Evolutionary conservation across 2,888 invertebrate species (phyloP), one percentile per base, ranked within the genome.

Genomic region (Patella pellucida): DNA sequence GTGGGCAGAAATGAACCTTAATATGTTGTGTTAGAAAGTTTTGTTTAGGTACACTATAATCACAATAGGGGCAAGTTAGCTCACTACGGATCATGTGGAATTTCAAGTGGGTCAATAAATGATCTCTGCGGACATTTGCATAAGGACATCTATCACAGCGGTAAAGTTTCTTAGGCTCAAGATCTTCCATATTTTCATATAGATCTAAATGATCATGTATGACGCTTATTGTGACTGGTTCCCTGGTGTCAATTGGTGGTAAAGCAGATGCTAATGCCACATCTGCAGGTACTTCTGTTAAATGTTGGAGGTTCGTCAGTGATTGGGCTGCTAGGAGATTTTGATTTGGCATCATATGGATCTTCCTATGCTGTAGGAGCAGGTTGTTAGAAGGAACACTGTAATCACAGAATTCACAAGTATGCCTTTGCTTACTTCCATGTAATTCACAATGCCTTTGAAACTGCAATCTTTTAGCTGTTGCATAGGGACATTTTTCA

Each of bases 321-420:
- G 89, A 88, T 82, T 90, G 90, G 7, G 85, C 84, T 31, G 86
- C 86, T 52, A 90, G 84, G 0, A 90, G 84, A 76, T 89, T 90
- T 76, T 87, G 87, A 75, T 90, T 89, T 7, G 89, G 89, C 79
- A 88, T 86, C 78, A 89, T 83, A 89, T 96, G 96, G 87, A 96
- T 95, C 78, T 94, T 94, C 91, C 94, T 92, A 88, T 96, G 96
- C 88, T 96, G 96, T 56, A 94, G 94, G 84, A 95, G 95, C 89
- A 96, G 95, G 1, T 96, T 95, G 85, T 95, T 95, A 89, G 95
- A 95, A 85, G 95, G 95, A 0, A 96, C 96, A 2, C 96, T 95
- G 91, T 96, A 96, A 91, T 96, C 96, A 90, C 96, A 96, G 68
- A 94, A 92, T 84, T 95, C 94, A 91, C 96, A 96, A 84, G 94